Percentiles rank a stretch among this genome's conserved stretches.
Evolutionary conservation across 2,888 invertebrate species (phyloP).

Genomic region (Bedellia somnulentella): DNA sequence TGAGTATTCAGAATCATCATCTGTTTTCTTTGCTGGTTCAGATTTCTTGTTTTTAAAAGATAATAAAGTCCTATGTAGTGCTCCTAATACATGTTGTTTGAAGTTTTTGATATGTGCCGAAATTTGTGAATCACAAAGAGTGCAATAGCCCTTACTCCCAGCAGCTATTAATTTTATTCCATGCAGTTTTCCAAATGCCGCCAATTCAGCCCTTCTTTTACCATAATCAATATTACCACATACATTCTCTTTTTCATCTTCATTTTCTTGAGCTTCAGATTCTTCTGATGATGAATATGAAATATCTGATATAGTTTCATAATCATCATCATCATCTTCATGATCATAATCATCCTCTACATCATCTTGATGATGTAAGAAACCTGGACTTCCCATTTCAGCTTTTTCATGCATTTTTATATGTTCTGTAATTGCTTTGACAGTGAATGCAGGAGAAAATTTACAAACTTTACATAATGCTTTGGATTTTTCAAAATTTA

Average conservation of each 20-base stretch:
- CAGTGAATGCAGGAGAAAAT: conserved; percentile 12
- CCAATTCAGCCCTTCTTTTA: conserved; percentile 19
- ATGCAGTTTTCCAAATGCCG: conserved; percentile 21
- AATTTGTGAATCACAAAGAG: conserved; percentile 21
- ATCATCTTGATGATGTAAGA: not conserved
- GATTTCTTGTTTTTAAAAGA: conserved; percentile 16
- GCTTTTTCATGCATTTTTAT: conserved; percentile 13
- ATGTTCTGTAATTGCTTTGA: conserved; percentile 14
- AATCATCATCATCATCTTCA: conserved; percentile 1
- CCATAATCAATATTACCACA: conserved; percentile 19
- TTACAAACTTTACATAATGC: conserved; percentile 23
- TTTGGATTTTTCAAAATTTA: conserved; percentile 15
- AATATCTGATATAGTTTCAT: not conserved
- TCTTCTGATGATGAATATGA: not conserved
- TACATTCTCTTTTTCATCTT: conserved; percentile 3
- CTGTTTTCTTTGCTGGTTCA: conserved; percentile 11
- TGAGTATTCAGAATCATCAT: conserved; percentile 7
- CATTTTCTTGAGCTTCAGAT: not conserved
- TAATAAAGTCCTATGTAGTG: conserved; percentile 23
- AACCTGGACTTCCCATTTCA: conserved; percentile 4
- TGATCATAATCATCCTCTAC: not conserved
- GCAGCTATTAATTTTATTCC: conserved; percentile 25
- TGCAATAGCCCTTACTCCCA: conserved; percentile 26
- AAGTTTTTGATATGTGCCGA: conserved; percentile 20
- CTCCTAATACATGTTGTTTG: conserved; percentile 21